Percentiles rank a stretch among this genome's conserved stretches.
Conservation (phyloP, 2,113 vertebrate species). For the Gavialis gangeticus region DNA sequence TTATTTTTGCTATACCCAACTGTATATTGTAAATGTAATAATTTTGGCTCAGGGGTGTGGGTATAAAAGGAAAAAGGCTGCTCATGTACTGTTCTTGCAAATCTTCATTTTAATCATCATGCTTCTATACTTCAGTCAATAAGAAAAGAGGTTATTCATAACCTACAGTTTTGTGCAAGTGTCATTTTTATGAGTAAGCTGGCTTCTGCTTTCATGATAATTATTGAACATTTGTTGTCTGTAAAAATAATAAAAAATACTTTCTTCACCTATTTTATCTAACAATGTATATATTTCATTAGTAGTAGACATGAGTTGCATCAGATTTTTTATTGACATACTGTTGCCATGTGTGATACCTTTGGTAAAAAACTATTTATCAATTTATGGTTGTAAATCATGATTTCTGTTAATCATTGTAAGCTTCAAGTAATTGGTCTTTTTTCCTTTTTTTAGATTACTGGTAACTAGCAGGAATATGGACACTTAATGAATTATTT, state of each 20-base stretch:
- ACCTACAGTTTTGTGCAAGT: not conserved
- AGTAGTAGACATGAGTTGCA: not conserved
- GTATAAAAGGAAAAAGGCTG: not conserved
- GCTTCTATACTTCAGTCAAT: not conserved
- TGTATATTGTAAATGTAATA: not conserved
- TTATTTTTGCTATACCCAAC: not conserved
- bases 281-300: not conserved
- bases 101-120: slow-evolving; percentile 21
- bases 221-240: not conserved
- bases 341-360: not conserved
- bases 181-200: not conserved
- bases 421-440: not conserved
- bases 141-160: not conserved
- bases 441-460: not conserved
- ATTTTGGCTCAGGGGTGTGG: not conserved
- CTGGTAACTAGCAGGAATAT: not conserved
- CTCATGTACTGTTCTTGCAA: not conserved
- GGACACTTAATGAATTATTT: not conserved
- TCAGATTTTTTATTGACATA: not conserved
- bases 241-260: not conserved
- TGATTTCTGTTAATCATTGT: not conserved
- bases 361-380: not conserved
- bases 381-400: not conserved
- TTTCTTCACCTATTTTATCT: not conserved
- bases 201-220: not conserved